Evolutionary conservation across 2,113 vertebrate species (phyloP), one percentile per base, ranked within the genome.

Genomic region (Setophaga petechia): DNA sequence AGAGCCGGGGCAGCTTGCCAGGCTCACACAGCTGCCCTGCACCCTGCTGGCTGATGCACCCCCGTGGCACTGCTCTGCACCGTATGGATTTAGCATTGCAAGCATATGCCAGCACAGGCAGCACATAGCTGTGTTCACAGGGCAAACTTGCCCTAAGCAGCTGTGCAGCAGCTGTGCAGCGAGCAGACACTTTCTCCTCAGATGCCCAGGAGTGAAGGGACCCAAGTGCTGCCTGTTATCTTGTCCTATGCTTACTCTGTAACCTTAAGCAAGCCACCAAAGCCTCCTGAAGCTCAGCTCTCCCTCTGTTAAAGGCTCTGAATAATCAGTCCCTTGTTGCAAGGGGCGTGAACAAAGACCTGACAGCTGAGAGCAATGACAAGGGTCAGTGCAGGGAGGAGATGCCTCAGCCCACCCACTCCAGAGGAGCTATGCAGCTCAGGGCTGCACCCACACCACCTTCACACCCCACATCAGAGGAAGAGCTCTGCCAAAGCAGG

Each of bases 101-200:
- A 77, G 67, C 59, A 71, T 58, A 25, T 0, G 25, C 37, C 67
- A 85, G 79, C n/a, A 51, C 43, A 84, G 37, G 55, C 59, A 74
- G 58, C 0, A 0, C 3, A 1, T 19, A 52, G 61, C 59, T 2
- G 4, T 31, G 46, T n/a, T 90, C 89, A 65, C 68, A 68, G 52
- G 52, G 57, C 59, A 81, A 69, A 81, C 47, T 72, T 44, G 73
- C 91, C 89, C 39, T 22, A 22, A 83, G 91, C 87, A 91, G 87
- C 78, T 87, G 59, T 87, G 59, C 67, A 90, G 71, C 94, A 95
- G 74, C 89, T 93, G 84, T 76, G 80, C 63, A 74, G 71, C 68
- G 57, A 8, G 0, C 74, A 95, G 78, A 91, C 15, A 7, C 47
- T 81, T 80, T 74, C 85, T 80, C 27, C 35, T 24, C 43, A 71